Percentiles rank a stretch among this genome's conserved stretches.
phyloP scores from a whole-genome alignment of 2,113 vertebrate genomes.

The Cygnus buccinator region DNA sequence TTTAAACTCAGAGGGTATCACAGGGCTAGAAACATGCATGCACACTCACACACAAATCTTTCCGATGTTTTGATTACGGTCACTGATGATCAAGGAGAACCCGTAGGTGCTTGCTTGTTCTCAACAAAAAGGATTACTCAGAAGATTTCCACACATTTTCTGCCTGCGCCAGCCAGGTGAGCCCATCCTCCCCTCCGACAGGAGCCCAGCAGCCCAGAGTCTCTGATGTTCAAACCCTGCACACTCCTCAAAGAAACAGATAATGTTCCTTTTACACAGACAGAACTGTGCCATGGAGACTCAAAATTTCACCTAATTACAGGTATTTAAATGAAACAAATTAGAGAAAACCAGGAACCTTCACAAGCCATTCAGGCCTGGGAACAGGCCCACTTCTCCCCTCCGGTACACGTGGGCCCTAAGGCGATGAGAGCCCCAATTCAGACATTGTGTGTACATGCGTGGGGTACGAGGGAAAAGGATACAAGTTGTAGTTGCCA shows the following conservation, averaged over 20 bases:
- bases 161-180: accelerated
- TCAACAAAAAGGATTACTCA: background rate
- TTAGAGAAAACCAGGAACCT: background rate
- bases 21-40: background rate
- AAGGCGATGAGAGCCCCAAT: background rate
- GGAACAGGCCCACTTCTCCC: background rate
- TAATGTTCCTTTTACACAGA: background rate
- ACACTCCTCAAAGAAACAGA: background rate
- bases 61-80: background rate
- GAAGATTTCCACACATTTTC: background rate
- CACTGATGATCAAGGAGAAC: background rate
- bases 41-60: background rate
- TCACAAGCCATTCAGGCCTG: background rate
- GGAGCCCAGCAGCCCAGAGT: background rate
- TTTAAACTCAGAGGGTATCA: background rate
- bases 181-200: background rate
- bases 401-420: background rate
- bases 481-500: background rate
- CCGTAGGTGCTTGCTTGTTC: background rate
- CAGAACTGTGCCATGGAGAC: background rate
- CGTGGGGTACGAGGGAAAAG: background rate
- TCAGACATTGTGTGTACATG: background rate
- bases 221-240: background rate
- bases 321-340: background rate
- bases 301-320: background rate